A percentile compares a stretch with the other conserved stretches of the same genome.
phyloP scores from a whole-genome alignment of 1,140 invertebrate species.

The Triops longicaudatus region DNA sequence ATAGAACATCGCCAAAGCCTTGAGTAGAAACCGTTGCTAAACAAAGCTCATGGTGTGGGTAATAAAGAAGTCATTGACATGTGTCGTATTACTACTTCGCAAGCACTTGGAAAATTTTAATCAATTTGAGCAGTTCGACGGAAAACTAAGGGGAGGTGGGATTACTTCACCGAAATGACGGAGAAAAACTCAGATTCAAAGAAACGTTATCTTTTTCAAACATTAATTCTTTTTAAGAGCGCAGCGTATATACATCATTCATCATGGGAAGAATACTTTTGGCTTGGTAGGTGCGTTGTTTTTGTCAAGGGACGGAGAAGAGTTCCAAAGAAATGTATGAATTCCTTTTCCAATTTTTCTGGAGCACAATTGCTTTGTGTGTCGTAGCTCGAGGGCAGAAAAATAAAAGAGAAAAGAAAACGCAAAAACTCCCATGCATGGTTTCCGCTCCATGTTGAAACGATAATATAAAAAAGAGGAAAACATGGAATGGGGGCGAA shows the following conservation, averaged over 20 bases:
- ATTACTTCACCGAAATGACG: too few species aligned
- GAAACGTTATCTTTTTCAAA: background rate
- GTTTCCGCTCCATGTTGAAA: constrained; percentile 7
- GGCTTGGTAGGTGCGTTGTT: background rate
- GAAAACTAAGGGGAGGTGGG: too few species aligned
- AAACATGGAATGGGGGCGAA: background rate
- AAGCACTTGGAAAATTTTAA: too few species aligned
- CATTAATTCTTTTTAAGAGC: background rate
- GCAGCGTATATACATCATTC: background rate
- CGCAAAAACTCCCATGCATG: background rate
- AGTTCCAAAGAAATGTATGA: background rate
- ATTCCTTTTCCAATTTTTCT: constrained; percentile 6
- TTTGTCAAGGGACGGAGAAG: background rate
- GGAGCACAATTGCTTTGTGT: constrained; percentile 1
- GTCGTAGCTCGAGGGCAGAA: background rate
- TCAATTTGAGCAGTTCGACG: too few species aligned
- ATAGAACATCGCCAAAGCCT: too few species aligned
- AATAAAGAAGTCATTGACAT: too few species aligned
- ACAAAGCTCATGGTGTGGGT: too few species aligned
- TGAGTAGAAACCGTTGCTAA: too few species aligned
- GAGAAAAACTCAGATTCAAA: too few species aligned
- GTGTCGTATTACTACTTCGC: too few species aligned
- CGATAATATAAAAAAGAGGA: background rate
- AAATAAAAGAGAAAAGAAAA: background rate
- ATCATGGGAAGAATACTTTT: background rate